Evolutionary conservation across 2,797 vertebrate species (phyloP).

Genomic region (Poeciliopsis paucimaculata): DNA sequence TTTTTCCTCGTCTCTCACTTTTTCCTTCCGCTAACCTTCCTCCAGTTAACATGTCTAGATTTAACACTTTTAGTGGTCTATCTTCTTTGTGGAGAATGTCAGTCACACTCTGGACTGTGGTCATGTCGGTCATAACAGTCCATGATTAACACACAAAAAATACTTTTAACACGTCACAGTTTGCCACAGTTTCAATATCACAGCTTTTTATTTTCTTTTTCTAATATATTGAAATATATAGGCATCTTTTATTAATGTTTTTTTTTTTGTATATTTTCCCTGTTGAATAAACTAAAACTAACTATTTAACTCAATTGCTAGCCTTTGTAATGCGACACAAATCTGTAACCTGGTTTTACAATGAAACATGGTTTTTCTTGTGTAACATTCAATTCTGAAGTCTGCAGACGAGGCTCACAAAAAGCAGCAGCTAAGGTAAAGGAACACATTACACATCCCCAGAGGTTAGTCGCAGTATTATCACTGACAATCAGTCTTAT

Average conservation of each 20-base stretch:
- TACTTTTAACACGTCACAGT: not conserved
- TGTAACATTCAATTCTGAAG: not conserved
- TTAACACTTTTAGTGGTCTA: not conserved
- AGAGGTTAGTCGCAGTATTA: constrained; percentile 58
- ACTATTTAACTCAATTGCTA: not conserved
- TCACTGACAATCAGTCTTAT: constrained; percentile 69
- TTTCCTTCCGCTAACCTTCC: not conserved
- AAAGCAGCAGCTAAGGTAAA: constrained; percentile 60
- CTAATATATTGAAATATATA: not conserved
- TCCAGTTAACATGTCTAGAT: not conserved
- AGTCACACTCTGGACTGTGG: not conserved
- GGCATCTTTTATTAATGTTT: no score
- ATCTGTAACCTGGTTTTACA: not conserved
- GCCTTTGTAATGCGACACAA: not conserved
- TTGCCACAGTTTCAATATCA: no score
- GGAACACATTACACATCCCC: constrained; percentile 57
- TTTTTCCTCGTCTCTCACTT: not conserved
- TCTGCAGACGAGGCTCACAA: constrained; percentile 36
- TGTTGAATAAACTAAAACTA: no score
- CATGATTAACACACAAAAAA: not conserved
- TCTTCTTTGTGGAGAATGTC: not conserved
- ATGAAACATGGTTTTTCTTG: not conserved
- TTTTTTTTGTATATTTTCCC: no score
- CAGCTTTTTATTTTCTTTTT: not conserved
- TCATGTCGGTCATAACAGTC: not conserved